Base-by-base conservation (phyloP, 2,888 invertebrate genomes). In the Emmelina monodactyla region DNA sequence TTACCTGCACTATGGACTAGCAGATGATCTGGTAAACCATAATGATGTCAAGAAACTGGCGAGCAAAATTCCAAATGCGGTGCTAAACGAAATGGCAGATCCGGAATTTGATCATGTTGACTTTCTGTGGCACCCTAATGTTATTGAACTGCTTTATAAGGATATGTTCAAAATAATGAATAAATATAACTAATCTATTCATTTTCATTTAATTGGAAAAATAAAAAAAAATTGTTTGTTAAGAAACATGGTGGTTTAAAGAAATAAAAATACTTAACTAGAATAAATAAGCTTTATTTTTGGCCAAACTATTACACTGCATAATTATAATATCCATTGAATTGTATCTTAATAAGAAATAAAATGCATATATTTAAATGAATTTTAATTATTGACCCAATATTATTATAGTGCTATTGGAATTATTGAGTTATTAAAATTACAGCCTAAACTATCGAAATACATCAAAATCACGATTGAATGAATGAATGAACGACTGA, bases 201-300 rank as follows among this genome's bases (percentile, higher is more conserved):
- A n/a, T n/a, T n/a, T n/a, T n/a, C n/a, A n/a, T n/a, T n/a, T n/a
- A n/a, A n/a, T n/a, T n/a, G n/a, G n/a, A n/a, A n/a, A n/a, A n/a
- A n/a, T n/a, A n/a, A n/a, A n/a, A n/a, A n/a, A n/a, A n/a, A n/a
- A n/a, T n/a, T n/a, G n/a, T n/a, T n/a, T n/a, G n/a, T n/a, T n/a
- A n/a, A n/a, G n/a, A n/a, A n/a, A n/a, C n/a, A n/a, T n/a, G n/a
- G n/a, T n/a, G n/a, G n/a, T n/a, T n/a, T n/a, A n/a, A n/a, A n/a
- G n/a, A 14, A 34, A 45, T 55, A 48, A 47, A 54, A 57, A 53
- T 43, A 37, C 31, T n/a, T 28, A 16, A 1, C 34, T 52, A 62
- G 72, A 76, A 79, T 79, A 78, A 78, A 79, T 78, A 79, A 76
- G 78, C 78, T 79, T 76, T 79, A 78, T 76, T 73, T 73, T 76